A percentile compares a stretch with the other conserved stretches of the same genome.
Evolutionary conservation across 1,140 invertebrate genomes (phyloP).

Genomic region (Orius insidiosus): DNA sequence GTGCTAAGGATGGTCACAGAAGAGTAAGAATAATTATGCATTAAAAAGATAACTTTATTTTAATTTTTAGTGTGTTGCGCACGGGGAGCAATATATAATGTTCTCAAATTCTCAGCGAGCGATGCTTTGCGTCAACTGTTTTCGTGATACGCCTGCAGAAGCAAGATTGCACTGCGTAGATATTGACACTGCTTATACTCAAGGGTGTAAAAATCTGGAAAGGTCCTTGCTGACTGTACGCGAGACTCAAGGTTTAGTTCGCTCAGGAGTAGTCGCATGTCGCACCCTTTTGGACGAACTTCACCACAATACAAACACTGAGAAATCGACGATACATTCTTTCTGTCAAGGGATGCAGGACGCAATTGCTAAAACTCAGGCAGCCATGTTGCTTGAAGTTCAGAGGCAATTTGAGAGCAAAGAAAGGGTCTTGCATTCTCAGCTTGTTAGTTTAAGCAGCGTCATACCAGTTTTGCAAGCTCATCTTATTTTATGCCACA

Average conservation of each 20-base stretch:
- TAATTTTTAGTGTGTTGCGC: constrained; percentile 35
- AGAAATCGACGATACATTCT: constrained; percentile 43
- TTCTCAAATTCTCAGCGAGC: constrained; percentile 44
- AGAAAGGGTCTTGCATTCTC: constrained; percentile 40
- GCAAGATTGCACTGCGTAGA: constrained; percentile 47
- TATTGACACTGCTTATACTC: constrained; percentile 51
- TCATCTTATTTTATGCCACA: constrained; percentile 45
- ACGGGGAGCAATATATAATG: constrained; percentile 55
- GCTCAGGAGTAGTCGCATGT: constrained; percentile 42
- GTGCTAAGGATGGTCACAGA: constrained; percentile 41
- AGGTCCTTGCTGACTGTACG: constrained; percentile 35
- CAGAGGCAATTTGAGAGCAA: constrained; percentile 48
- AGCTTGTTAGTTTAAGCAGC: constrained; percentile 36
- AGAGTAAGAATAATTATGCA: constrained; percentile 31
- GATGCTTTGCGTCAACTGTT: constrained; percentile 53
- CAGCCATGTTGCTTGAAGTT: constrained; percentile 40
- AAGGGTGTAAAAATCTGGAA: constrained; percentile 46
- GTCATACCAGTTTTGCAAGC: constrained; percentile 46
- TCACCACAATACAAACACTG: constrained; percentile 41
- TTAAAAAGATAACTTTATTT: neutral
- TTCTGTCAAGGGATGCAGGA: constrained; percentile 49
- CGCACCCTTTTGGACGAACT: constrained; percentile 46
- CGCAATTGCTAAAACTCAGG: constrained; percentile 43
- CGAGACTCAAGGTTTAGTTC: constrained; percentile 41
- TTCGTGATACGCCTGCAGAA: constrained; percentile 44